Evolutionary conservation across 2,888 invertebrate genomes (phyloP).

Genomic region (Spisula solida): DNA sequence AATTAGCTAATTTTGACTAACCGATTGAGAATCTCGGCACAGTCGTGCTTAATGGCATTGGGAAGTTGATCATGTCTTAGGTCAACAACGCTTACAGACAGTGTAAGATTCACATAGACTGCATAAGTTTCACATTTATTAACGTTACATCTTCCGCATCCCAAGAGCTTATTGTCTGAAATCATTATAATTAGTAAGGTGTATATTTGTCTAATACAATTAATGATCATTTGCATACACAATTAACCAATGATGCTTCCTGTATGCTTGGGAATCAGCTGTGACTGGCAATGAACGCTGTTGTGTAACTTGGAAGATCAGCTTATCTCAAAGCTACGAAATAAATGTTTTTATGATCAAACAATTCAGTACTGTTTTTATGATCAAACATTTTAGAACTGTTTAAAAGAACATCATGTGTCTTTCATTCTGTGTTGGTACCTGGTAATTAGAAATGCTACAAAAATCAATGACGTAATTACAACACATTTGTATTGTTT

Average conservation of each 20-base stretch:
- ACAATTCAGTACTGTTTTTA: neutral
- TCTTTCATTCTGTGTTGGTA: neutral
- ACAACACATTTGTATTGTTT: neutral
- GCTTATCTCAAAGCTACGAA: constrained; percentile 11
- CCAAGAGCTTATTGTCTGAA: neutral
- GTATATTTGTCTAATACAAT: neutral
- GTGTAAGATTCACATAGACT: too few species aligned
- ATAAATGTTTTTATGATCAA: neutral
- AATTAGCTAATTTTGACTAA: too few species aligned
- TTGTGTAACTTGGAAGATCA: neutral
- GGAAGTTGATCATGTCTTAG: neutral
- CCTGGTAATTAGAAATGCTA: constrained; percentile 4
- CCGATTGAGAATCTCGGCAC: too few species aligned
- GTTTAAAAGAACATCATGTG: neutral
- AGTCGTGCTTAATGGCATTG: neutral
- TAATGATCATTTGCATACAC: constrained; percentile 17
- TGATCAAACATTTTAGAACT: neutral
- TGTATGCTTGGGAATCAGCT: too few species aligned
- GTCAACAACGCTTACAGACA: neutral
- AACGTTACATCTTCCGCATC: neutral
- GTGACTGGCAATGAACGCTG: neutral
- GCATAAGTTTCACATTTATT: neutral
- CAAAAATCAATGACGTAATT: constrained; percentile 29
- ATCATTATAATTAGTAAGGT: neutral
- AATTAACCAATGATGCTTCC: neutral